Percentiles rank a stretch among this genome's conserved stretches.
Conservation (phyloP, 1,140 invertebrate species). For the Kradibia gibbosae region DNA sequence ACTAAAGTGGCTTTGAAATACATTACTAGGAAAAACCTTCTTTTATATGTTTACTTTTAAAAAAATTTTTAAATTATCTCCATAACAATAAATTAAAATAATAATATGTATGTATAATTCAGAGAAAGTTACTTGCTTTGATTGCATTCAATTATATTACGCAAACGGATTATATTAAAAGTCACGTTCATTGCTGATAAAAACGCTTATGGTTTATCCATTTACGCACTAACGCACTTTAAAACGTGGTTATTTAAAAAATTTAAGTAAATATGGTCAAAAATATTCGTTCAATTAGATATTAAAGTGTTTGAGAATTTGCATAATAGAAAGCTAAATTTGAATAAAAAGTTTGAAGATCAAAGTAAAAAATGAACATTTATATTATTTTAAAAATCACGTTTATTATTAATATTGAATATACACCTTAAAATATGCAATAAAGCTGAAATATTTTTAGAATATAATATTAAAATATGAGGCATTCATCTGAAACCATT, state of each 20-base stretch:
- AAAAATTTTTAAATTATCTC: neutral
- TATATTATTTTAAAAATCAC: constrained; percentile 13
- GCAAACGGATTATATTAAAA: neutral
- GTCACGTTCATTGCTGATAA: neutral
- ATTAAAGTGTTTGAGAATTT: neutral
- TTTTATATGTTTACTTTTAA: neutral
- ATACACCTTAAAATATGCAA: constrained; percentile 5
- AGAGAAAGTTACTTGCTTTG: neutral
- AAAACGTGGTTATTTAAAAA: neutral
- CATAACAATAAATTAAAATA: neutral
- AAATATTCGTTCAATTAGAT: neutral
- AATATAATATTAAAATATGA: neutral
- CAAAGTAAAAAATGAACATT: neutral
- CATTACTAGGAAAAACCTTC: no score
- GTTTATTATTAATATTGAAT: constrained; percentile 9
- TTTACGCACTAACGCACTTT: neutral
- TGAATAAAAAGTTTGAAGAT: neutral
- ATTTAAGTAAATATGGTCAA: neutral
- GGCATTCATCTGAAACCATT: neutral
- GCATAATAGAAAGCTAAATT: neutral
- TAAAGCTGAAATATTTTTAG: neutral
- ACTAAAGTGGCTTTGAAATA: no score
- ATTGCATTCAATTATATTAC: neutral
- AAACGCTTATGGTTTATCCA: neutral
- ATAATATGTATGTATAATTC: neutral